Conservation (phyloP, 1,140 invertebrate genomes). For the Drosophila simulans region DNA sequence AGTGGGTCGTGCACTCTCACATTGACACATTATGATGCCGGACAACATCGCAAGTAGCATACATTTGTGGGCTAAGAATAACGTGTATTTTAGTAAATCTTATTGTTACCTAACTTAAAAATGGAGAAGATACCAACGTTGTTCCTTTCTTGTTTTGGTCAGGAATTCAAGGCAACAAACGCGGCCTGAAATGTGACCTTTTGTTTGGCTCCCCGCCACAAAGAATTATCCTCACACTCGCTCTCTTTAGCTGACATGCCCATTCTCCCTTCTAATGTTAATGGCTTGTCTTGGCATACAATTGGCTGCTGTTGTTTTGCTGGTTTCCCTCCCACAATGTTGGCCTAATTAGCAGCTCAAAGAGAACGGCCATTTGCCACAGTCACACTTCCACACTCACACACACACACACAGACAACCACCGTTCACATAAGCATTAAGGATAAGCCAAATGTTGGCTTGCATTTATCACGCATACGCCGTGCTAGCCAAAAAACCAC, state of each 20-base stretch:
- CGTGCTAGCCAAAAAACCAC: conserved; percentile 50
- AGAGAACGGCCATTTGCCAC: conserved; percentile 25
- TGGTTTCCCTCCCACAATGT: conserved; percentile 26
- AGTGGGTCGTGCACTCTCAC: conserved; percentile 9
- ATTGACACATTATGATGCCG: conserved; percentile 6
- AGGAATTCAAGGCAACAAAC: conserved; percentile 55
- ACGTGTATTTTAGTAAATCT: no score
- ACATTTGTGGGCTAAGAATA: conserved; percentile 1
- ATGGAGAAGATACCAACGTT: neutral
- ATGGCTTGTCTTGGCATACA: conserved; percentile 68
- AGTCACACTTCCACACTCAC: conserved; percentile 4
- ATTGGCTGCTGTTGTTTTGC: conserved; percentile 57
- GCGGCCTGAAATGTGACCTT: conserved; percentile 28
- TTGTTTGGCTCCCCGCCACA: conserved; percentile 32
- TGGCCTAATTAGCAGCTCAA: conserved; percentile 65
- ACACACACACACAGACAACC: conserved; percentile 8
- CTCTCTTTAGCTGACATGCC: neutral
- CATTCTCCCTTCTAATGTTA: conserved; percentile 50
- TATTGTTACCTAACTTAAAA: no score
- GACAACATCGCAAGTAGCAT: conserved; percentile 8
- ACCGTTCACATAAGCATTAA: conserved; percentile 29
- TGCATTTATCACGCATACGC: conserved; percentile 72
- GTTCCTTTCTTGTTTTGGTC: neutral
- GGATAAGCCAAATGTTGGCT: conserved; percentile 54
- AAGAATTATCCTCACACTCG: conserved; percentile 4